These are phyloP conservation scores for Psephotus haematonotus DNA, from an alignment of 2,113 vertebrate species.

Conservation along the genomic window DNA sequence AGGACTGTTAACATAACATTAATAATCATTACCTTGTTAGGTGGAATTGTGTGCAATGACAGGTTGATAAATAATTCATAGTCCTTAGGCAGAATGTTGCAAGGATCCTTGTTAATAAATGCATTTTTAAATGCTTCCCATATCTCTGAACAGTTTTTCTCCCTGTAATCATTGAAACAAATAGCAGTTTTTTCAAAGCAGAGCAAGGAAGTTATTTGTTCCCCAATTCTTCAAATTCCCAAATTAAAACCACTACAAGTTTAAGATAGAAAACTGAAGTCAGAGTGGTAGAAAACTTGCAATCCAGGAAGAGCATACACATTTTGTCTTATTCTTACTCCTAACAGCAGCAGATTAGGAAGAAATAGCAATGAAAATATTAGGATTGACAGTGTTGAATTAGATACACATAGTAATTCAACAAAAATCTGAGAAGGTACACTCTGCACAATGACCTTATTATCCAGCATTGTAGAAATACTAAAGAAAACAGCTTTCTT, in stretches of 20 bases:
- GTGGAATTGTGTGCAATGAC: slow-evolving; percentile 71
- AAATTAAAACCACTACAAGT: background rate
- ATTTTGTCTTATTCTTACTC: background rate
- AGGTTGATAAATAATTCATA: slow-evolving; percentile 75
- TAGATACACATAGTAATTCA: background rate
- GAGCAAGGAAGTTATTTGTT: background rate
- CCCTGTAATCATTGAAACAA: slow-evolving; percentile 57
- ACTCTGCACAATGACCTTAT: background rate
- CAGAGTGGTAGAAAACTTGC: background rate
- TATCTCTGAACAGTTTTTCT: slow-evolving; percentile 78
- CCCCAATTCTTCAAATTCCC: background rate
- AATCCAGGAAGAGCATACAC: background rate
- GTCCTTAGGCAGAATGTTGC: slow-evolving; percentile 70
- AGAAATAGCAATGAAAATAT: background rate
- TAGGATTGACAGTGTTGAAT: background rate
- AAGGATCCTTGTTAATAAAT: slow-evolving; percentile 75
- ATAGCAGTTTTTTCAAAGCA: background rate
- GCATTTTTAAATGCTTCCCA: slow-evolving; percentile 77
- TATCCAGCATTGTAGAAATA: background rate
- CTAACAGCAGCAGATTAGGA: background rate
- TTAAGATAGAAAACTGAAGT: background rate
- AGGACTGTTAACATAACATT: background rate
- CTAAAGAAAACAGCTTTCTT: background rate
- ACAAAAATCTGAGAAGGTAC: background rate
- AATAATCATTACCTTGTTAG: slow-evolving; percentile 72